These are phyloP conservation scores for Eilema caniola DNA, from an alignment of 2,888 invertebrate species.

Conservation along the genomic window DNA sequence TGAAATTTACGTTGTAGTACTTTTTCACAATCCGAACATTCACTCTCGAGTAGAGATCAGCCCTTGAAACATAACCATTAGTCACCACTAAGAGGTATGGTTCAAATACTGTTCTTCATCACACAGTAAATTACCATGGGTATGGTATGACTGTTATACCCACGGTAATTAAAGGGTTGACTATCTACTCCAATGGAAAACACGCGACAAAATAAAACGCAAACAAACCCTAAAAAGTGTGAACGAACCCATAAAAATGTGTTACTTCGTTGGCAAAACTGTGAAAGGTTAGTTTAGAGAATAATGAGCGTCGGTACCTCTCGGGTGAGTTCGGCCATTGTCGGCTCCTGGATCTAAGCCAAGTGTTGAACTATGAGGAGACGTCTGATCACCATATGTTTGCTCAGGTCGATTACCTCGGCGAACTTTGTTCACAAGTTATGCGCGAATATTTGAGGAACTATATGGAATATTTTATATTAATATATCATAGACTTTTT, in stretches of 20 bases:
- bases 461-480: not conserved
- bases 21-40: too few relatives aligned
- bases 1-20: too few relatives aligned
- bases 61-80: too few relatives aligned
- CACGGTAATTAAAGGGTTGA: not conserved
- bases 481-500: too few relatives aligned
- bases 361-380: conserved; percentile 26
- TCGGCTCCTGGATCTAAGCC: conserved; percentile 41
- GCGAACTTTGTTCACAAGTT: conserved; percentile 27
- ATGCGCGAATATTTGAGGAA: conserved; percentile 32
- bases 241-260: conserved; percentile 42
- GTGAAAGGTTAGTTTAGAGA: conserved; percentile 23
- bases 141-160: too few relatives aligned
- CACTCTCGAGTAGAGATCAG: too few relatives aligned
- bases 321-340: conserved; percentile 23
- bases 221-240: conserved; percentile 25
- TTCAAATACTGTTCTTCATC: too few relatives aligned
- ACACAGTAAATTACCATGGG: too few relatives aligned
- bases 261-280: conserved; percentile 18
- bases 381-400: conserved; percentile 35
- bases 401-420: conserved; percentile 42
- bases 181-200: not conserved
- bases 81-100: too few relatives aligned
- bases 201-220: not conserved
- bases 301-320: conserved; percentile 31